Percentiles rank a stretch among this genome's conserved stretches.
Evolutionary conservation across 92 coral and sea anemone genomes (phyloP).

Genomic region (Plumapathes pennacea): DNA sequence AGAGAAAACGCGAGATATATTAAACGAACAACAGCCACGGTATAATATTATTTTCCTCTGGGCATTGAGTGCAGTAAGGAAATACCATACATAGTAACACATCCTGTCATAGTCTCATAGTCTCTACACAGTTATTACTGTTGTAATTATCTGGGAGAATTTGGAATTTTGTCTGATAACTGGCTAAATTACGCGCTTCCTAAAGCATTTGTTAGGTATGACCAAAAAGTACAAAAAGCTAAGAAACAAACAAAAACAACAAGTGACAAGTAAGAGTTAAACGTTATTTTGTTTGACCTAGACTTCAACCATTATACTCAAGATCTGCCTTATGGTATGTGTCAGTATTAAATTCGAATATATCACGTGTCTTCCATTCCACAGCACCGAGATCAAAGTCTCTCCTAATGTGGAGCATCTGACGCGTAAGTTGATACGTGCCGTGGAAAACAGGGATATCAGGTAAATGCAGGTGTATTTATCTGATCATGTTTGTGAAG

Average conservation of each 20-base stretch:
- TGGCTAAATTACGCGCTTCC: no score
- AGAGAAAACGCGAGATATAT: background rate
- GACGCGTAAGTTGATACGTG: slow-evolving; percentile 46
- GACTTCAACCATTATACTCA: background rate
- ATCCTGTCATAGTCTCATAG: no score
- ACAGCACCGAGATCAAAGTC: slow-evolving; percentile 7
- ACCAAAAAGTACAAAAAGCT: no score
- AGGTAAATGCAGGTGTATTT: slow-evolving; percentile 18
- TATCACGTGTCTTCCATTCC: background rate
- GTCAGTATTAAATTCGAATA: background rate
- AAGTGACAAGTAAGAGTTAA: slow-evolving; percentile 1
- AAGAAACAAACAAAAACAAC: no score
- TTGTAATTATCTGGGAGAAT: no score
- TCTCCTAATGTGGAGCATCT: slow-evolving; percentile 22
- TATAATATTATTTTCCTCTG: no score
- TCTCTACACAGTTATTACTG: no score
- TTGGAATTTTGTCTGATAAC: no score
- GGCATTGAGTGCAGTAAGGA: no score
- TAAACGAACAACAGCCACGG: background rate
- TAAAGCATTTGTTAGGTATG: no score
- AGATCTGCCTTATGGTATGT: background rate
- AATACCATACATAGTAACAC: no score
- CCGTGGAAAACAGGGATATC: slow-evolving; percentile 64
- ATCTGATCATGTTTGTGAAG: no score
- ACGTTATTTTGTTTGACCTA: background rate